These are phyloP conservation scores for Mirza zaza DNA, from an alignment of 2,113 vertebrate species.

Conservation along the genomic window DNA sequence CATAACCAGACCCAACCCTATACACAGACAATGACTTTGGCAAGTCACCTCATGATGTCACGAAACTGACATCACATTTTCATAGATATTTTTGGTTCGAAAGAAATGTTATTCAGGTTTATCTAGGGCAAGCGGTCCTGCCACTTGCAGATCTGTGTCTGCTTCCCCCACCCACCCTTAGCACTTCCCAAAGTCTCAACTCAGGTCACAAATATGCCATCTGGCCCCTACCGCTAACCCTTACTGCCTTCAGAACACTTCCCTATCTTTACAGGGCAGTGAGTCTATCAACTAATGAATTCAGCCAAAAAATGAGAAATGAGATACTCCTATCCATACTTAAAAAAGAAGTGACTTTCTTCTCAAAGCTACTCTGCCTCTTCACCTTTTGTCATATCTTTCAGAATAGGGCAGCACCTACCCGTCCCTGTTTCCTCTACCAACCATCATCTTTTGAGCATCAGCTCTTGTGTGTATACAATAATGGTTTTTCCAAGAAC, in stretches of 20 bases:
- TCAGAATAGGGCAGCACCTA: not conserved
- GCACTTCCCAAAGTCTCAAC: not conserved
- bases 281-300: not conserved
- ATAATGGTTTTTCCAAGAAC: conserved; percentile 46
- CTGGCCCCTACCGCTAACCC: not conserved
- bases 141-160: not conserved
- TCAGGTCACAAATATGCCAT: not conserved
- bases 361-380: not conserved
- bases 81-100: not conserved
- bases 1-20: not conserved
- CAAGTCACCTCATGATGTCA: not conserved
- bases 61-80: not conserved
- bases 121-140: not conserved
- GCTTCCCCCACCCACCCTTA: not conserved
- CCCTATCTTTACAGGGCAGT: not conserved
- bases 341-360: not conserved
- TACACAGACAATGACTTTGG: not conserved
- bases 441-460: not conserved
- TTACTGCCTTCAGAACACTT: not conserved
- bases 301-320: conserved; percentile 2
- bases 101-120: not conserved
- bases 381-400: not conserved
- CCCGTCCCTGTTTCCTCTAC: not conserved
- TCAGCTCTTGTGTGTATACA: not conserved
- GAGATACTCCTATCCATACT: not conserved